These are phyloP conservation scores for Drosophila niveifrons DNA, from an alignment of 2,888 invertebrate genomes.

Conservation along the genomic window DNA sequence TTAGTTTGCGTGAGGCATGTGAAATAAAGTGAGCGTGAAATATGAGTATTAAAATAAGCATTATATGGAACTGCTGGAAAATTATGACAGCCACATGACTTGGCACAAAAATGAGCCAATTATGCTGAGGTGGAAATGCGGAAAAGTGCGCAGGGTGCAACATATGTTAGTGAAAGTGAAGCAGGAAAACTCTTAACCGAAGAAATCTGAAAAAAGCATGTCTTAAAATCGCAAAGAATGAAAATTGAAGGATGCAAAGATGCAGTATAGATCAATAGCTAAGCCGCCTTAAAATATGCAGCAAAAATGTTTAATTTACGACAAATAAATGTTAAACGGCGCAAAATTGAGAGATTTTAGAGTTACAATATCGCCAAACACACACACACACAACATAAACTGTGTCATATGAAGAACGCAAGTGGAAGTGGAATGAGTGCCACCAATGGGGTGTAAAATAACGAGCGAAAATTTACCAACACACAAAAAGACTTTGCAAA, in stretches of 20 bases:
- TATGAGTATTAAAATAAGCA: conserved; percentile 46
- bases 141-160: conserved; percentile 14
- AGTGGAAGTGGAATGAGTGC: conserved; percentile 14
- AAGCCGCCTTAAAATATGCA: conserved; percentile 56
- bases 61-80: conserved; percentile 31
- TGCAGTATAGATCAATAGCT: conserved; percentile 14
- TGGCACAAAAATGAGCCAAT: conserved; percentile 64
- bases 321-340: conserved; percentile 79
- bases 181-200: not conserved
- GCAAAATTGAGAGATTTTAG: conserved; percentile 75
- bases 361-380: conserved; percentile 63
- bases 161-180: conserved; percentile 39
- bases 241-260: not conserved
- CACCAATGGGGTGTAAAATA: conserved; percentile 77
- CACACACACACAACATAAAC: conserved; percentile 56
- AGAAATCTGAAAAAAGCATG: conserved; percentile 9
- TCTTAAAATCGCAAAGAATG: conserved; percentile 5
- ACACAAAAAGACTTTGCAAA: conserved; percentile 68
- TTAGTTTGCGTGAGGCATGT: conserved; percentile 37
- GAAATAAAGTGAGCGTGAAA: conserved; percentile 52
- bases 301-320: conserved; percentile 76
- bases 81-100: conserved; percentile 71
- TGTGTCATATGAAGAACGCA: conserved; percentile 57
- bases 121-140: conserved; percentile 30
- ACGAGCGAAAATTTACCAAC: conserved; percentile 69